Percentiles rank a stretch among this genome's conserved stretches.
Conservation (phyloP, 2,888 invertebrate species). For the Phasia obesa region DNA sequence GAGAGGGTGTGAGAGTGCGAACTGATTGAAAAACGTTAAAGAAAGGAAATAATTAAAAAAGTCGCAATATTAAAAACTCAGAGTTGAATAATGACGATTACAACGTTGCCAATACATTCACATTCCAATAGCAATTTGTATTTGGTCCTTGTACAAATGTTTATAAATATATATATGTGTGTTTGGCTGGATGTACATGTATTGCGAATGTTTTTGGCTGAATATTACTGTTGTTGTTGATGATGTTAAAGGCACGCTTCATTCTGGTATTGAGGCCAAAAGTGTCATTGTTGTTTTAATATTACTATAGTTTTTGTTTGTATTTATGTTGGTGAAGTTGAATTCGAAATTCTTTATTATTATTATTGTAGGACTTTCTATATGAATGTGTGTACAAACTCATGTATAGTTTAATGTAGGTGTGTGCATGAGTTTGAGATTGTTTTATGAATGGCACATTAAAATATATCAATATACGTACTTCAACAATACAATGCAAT, state of each 20-base stretch:
- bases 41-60: conserved; percentile 81
- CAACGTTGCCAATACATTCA: conserved; percentile 63
- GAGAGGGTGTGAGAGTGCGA: not conserved
- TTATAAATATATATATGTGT: not conserved
- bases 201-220: no score
- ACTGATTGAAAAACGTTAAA: conserved; percentile 65
- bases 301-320: conserved; percentile 59
- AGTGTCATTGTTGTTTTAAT: conserved; percentile 69
- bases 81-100: conserved; percentile 63
- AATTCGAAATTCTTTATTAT: conserved; percentile 64
- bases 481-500: conserved; percentile 29
- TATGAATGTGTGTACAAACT: not conserved
- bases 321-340: conserved; percentile 61
- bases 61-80: conserved; percentile 80
- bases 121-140: conserved; percentile 56
- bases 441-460: conserved; percentile 10
- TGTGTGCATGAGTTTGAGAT: conserved; percentile 5
- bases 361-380: conserved; percentile 5
- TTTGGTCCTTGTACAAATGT: conserved; percentile 45
- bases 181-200: not conserved
- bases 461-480: conserved; percentile 37
- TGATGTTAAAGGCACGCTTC: conserved; percentile 65
- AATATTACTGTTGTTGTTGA: conserved; percentile 20
- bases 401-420: not conserved
- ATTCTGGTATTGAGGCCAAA: conserved; percentile 67